A percentile compares a stretch with the other conserved stretches of the same genome.
phyloP scores from a whole-genome alignment of 2,888 invertebrate species.

The Pyrocoelia pectoralis region DNA sequence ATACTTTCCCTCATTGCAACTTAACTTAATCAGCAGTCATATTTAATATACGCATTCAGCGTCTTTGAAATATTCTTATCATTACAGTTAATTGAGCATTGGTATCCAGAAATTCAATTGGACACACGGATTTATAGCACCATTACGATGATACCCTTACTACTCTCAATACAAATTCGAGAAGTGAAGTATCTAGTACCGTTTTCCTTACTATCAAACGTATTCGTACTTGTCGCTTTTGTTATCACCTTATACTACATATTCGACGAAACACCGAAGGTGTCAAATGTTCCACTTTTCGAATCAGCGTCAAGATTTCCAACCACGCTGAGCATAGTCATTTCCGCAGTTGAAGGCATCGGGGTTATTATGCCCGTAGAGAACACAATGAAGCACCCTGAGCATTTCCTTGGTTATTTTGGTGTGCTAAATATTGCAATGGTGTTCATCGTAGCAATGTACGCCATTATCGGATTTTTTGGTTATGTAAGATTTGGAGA shows the following conservation, averaged over 20 bases:
- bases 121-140: constrained; percentile 67
- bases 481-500: constrained; percentile 89
- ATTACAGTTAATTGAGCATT: constrained; percentile 2
- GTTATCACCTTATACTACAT: constrained; percentile 85
- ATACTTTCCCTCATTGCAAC: no score
- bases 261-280: constrained; percentile 66
- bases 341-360: constrained; percentile 98
- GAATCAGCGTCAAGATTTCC: constrained; percentile 73
- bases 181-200: constrained; percentile 86
- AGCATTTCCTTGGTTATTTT: constrained; percentile 80
- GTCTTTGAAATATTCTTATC: no score
- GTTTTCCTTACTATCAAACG: constrained; percentile 87
- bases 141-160: constrained; percentile 72
- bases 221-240: constrained; percentile 77
- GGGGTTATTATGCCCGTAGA: constrained; percentile 93
- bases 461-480: constrained; percentile 86
- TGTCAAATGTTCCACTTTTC: constrained; percentile 61
- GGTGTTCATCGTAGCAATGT: constrained; percentile 80
- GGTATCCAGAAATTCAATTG: background rate
- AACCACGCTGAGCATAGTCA: constrained; percentile 91
- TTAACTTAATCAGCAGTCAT: no score
- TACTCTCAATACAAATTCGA: constrained; percentile 76
- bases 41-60: no score
- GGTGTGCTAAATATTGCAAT: constrained; percentile 90
- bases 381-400: constrained; percentile 87